Base-by-base conservation (phyloP, 2,888 invertebrate species). In the Alloscopus bannaensis region DNA sequence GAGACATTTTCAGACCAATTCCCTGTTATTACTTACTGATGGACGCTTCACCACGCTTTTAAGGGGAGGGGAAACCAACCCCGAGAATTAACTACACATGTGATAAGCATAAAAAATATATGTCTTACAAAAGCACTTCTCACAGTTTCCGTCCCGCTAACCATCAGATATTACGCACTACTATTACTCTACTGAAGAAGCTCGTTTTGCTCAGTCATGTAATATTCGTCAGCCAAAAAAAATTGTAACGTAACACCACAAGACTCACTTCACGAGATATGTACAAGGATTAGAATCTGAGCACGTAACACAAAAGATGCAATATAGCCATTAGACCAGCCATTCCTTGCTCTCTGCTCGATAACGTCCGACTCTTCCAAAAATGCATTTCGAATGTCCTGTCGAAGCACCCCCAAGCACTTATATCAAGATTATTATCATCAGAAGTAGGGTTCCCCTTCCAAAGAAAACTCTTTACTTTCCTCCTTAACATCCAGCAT, bases 351-450 rank as follows among this genome's bases (percentile, higher is more conserved):
- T 45, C n/a, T n/a, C 64, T 55, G 64, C 29, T 47, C 64, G 42
- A 72, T 64, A 72, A 64, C 62, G 64, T 73, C n/a, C 64, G 18
- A 73, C n/a, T 52, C 31, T 24, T 16, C 57, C 59, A 57, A 40
- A 64, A 73, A 73, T 73, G 72, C 72, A 73, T 73, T 73, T 55
- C 55, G 72, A 65, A 73, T 73, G 65, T 65, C 55, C 57, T 64
- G 72, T 20, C 52, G 72, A 64, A 64, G 59, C 66, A 62, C 60
- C 76, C 76, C 76, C 28, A 22, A 76, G 76, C 76, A 76, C 76
- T 76, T 76, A 76, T 60, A 52, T 42, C 68, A 68, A 68, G 76
- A 76, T 76, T 76, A 76, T 76, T 76, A 76, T 76, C 68, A 76
- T 76, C 68, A 76, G 24, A 60, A 68, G 68, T 47, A 57, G 31